These are phyloP conservation scores for Bilobella aurantiaca DNA, from an alignment of 1,140 invertebrate genomes.

Conservation along the genomic window DNA sequence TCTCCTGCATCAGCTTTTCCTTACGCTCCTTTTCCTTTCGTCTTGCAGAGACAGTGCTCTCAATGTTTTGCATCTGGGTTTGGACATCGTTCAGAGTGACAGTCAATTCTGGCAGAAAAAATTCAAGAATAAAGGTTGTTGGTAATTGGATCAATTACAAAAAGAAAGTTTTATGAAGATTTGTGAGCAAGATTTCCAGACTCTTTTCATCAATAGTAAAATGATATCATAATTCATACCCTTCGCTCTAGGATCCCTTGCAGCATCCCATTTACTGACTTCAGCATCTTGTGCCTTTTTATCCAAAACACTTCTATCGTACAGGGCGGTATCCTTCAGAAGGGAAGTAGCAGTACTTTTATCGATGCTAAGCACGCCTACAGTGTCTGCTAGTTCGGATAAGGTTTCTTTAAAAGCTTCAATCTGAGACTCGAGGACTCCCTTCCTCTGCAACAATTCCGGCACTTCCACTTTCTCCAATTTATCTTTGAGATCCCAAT, in stretches of 20 bases:
- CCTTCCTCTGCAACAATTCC: slow-evolving; percentile 16
- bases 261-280: slow-evolving; percentile 12
- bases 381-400: neutral
- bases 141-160: too few species aligned
- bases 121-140: neutral
- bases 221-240: too few species aligned
- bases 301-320: slow-evolving; percentile 18
- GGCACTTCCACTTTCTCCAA: slow-evolving; percentile 19
- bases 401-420: slow-evolving; percentile 12
- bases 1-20: slow-evolving; percentile 15
- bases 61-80: slow-evolving; percentile 14
- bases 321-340: slow-evolving; percentile 9
- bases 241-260: slow-evolving; percentile 23
- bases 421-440: slow-evolving; percentile 16
- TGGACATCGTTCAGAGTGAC: slow-evolving; percentile 18
- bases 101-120: slow-evolving; percentile 9
- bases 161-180: neutral
- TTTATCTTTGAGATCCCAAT: slow-evolving; percentile 24
- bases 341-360: neutral
- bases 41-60: slow-evolving; percentile 33
- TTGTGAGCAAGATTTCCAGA: neutral
- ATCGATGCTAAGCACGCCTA: slow-evolving; percentile 9
- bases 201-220: neutral
- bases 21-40: slow-evolving; percentile 38
- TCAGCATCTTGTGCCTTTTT: slow-evolving; percentile 14